Base-by-base conservation (phyloP, 1,140 invertebrate species). In the Rhopalosiphum maidis region DNA sequence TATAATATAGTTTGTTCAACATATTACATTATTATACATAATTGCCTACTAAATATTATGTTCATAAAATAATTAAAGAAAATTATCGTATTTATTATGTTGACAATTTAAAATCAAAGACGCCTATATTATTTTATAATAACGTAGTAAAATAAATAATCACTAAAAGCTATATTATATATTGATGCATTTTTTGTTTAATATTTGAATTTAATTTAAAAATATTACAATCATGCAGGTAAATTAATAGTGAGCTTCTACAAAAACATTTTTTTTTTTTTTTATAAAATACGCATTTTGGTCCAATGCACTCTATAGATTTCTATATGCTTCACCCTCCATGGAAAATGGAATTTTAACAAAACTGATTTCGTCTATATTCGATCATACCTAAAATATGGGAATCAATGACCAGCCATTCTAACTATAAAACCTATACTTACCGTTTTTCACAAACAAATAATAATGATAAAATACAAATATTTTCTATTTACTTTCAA, bases 351-450 rank as follows among this genome's bases (percentile, higher is more conserved):
- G 37, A 90, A 37, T 41, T 90, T 60, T 25, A 35, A 60, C 37
- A 60, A 90, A 90, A 90, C 54, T 21, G 54, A 90, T 60, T 90
- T 90, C 25, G 37, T 43, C 37, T 55, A 37, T 89, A 89, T n/a
- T 11, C 6, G 8, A 54, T 6, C 35, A n/a, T 51, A 41, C 11
- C 48, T 51, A 51, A 23, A 37, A 55, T 89, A 54, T 41, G 51
- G 35, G 6, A 89, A 68, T 41, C 89, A 43, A 1, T 15, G 54
- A 68, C 54, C 37, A n/a, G 35, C 54, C 54, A 11, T 43, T 35
- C 30, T 15, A 37, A 60, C 51, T 60, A 60, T 46, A 77, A 25
- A 37, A 82, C 3, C 15, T 77, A 68, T 15, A 46, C 90, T n/a
- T 46, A 68, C 89, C 30, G 43, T 77, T 90, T 90, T 60, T 68